Conservation (phyloP, 2,797 vertebrate species). For the Malurus splendens region DNA sequence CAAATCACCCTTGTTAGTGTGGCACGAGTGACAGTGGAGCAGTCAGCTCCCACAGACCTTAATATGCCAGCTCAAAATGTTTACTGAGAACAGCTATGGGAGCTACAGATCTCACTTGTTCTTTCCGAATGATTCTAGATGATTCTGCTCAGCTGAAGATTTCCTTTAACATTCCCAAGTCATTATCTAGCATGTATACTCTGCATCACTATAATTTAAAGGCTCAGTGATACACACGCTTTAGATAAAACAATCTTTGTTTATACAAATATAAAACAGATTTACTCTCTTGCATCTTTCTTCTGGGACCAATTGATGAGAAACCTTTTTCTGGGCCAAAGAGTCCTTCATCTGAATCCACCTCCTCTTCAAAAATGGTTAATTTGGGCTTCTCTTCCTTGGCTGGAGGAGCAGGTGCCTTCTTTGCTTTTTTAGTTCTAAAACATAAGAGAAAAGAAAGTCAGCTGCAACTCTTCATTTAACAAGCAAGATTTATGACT, state of each 20-base stretch:
- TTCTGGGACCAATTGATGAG: not conserved
- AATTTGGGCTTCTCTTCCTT: constrained; percentile 48
- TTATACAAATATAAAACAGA: not conserved
- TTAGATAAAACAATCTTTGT: not conserved
- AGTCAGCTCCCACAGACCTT: not conserved
- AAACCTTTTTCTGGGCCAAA: constrained; percentile 59
- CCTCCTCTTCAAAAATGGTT: constrained; percentile 76
- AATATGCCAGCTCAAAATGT: not conserved
- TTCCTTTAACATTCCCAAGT: not conserved
- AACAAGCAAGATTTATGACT: not conserved
- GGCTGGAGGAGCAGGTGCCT: not conserved
- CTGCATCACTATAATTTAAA: not conserved
- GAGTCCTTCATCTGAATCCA: constrained; percentile 65
- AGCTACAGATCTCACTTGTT: not conserved
- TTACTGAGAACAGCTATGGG: not conserved
- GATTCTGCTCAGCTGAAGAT: not conserved
- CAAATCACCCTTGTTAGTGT: not conserved
- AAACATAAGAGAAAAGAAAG: constrained; percentile 2
- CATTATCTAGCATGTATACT: not conserved
- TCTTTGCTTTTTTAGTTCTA: constrained; percentile 73
- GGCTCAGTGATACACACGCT: not conserved
- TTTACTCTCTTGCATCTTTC: constrained; percentile 65
- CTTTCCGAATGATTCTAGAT: not conserved
- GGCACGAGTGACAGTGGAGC: not conserved
- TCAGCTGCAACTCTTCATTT: not conserved